Conservation (phyloP, 2,113 vertebrate species). For the Vicugna pacos region DNA sequence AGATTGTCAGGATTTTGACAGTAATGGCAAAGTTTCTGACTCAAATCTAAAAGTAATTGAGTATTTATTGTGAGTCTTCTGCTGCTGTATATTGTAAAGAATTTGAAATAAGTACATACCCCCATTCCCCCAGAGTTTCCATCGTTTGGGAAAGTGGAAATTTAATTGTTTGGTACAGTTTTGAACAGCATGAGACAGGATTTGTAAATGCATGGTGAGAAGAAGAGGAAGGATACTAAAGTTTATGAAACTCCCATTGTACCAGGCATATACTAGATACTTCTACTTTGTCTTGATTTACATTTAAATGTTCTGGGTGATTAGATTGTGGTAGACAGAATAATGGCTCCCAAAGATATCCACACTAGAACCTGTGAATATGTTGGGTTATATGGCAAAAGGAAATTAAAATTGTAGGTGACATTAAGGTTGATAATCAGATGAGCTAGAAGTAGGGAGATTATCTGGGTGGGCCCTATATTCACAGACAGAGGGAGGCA, state of each 20-base stretch:
- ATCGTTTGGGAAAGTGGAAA: slow-evolving; percentile 10
- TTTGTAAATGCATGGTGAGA: neutral
- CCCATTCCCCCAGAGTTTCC: neutral
- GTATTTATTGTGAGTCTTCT: neutral
- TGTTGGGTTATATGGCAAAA: neutral
- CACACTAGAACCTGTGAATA: neutral
- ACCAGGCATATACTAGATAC: neutral
- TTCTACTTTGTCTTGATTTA: neutral
- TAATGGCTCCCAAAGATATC: neutral
- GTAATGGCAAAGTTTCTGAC: neutral
- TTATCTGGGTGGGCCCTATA: neutral
- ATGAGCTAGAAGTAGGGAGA: neutral
- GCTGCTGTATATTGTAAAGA: neutral
- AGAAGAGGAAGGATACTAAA: neutral
- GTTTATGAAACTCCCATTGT: neutral
- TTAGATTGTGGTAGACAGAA: neutral
- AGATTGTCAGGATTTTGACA: slow-evolving; percentile 25
- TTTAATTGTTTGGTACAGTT: slow-evolving; percentile 18
- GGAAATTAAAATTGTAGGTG: neutral
- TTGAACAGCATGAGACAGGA: neutral
- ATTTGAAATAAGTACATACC: slow-evolving; percentile 39
- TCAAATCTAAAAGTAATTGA: neutral
- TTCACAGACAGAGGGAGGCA: neutral
- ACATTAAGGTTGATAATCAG: neutral
- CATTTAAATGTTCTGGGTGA: neutral